Evolutionary conservation across 2,113 vertebrate genomes (phyloP).

Genomic region (Pygoscelis adeliae): DNA sequence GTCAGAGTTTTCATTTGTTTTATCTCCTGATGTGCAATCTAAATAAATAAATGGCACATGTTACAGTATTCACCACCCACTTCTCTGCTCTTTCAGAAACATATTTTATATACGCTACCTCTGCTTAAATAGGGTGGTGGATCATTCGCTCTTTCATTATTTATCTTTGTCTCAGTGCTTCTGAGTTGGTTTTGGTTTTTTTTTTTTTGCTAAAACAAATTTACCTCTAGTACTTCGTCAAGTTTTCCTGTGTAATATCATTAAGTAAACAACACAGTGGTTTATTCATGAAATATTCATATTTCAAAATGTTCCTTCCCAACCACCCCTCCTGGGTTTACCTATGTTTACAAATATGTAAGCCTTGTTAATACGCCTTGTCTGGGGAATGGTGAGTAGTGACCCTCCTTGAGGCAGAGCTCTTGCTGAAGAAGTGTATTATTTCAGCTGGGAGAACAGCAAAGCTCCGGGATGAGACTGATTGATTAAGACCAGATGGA

Average conservation of each 20-base stretch:
- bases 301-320: constrained; percentile 63
- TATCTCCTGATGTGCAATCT: constrained; percentile 83
- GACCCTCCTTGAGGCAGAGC: constrained; percentile 74
- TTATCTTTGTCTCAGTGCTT: constrained; percentile 62
- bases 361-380: constrained; percentile 70
- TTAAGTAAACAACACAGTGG: constrained; percentile 66
- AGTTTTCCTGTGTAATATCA: constrained; percentile 62
- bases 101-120: constrained; percentile 62
- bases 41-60: constrained; percentile 79
- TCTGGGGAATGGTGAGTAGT: constrained; percentile 52
- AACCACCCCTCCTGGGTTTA: constrained; percentile 55
- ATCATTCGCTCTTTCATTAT: constrained; percentile 44
- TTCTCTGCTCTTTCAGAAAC: constrained; percentile 72
- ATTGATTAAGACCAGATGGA: constrained; percentile 96
- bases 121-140: constrained; percentile 41
- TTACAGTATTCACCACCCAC: constrained; percentile 73
- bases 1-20: constrained; percentile 82
- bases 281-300: constrained; percentile 73
- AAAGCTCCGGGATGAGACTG: constrained; percentile 84
- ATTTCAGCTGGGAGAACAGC: constrained; percentile 89
- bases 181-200: background rate
- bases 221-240: constrained; percentile 62
- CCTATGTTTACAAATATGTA: constrained; percentile 74
- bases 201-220: constrained; percentile 52
- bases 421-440: constrained; percentile 80